Conservation (phyloP, 1,140 invertebrate species). For the Parasteatoda tepidariorum region DNA sequence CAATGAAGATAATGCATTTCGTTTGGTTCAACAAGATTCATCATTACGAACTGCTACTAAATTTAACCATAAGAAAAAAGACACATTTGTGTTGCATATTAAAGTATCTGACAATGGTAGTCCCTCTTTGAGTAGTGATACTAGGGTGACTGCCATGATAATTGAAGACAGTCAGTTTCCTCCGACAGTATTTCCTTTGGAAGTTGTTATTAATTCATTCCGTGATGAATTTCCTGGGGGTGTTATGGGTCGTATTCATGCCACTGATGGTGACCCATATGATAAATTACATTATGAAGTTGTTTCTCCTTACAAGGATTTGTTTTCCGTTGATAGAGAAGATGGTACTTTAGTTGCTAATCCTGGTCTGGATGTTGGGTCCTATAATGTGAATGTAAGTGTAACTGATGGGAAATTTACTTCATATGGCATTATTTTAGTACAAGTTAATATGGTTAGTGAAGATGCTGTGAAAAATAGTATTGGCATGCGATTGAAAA, state of each 20-base stretch:
- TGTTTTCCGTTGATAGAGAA: conserved; percentile 83
- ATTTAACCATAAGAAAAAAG: conserved; percentile 86
- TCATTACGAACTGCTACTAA: conserved; percentile 86
- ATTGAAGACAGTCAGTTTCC: conserved; percentile 96
- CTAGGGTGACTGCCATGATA: conserved; percentile 84
- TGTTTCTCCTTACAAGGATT: conserved; percentile 71
- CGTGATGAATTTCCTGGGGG: conserved; percentile 90
- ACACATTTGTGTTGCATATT: conserved; percentile 84
- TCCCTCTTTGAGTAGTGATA: conserved; percentile 88
- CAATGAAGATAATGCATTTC: conserved; percentile 84
- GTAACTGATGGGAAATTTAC: conserved; percentile 75
- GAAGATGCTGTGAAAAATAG: conserved; percentile 88
- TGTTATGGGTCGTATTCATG: conserved; percentile 85
- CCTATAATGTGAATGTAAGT: conserved; percentile 85
- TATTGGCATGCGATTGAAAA: conserved; percentile 79
- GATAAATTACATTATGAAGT: conserved; percentile 85
- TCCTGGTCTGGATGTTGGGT: conserved; percentile 87
- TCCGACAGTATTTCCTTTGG: conserved; percentile 87
- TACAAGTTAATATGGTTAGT: conserved; percentile 79
- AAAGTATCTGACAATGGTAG: conserved; percentile 95
- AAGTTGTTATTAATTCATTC: conserved; percentile 86
- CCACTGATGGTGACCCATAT: conserved; percentile 91
- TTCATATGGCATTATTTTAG: conserved; percentile 66
- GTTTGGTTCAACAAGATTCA: conserved; percentile 83
- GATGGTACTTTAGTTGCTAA: conserved; percentile 86